Percentiles rank a stretch among this genome's conserved stretches.
phyloP scores from a whole-genome alignment of 2,113 vertebrate species.

The Heliornis fulica region DNA sequence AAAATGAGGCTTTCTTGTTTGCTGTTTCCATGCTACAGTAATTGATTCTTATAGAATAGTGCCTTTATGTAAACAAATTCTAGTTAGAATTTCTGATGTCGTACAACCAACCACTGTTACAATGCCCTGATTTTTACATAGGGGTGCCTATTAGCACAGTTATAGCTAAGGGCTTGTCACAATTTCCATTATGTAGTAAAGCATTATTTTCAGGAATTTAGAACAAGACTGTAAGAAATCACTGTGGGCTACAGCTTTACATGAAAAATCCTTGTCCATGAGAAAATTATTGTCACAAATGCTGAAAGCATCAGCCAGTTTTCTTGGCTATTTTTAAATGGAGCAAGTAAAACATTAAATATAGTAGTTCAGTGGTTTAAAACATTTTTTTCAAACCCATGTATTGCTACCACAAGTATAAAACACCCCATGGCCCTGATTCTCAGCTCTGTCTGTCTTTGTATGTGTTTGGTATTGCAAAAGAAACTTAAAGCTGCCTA shows the following conservation, averaged over 20 bases:
- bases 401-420: background rate
- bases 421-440: background rate
- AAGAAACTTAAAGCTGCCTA: background rate
- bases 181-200: conserved; percentile 39
- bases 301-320: conserved; percentile 14
- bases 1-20: background rate
- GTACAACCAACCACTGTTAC: background rate
- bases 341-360: conserved; percentile 4
- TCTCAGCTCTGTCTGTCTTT: background rate
- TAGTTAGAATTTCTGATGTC: background rate
- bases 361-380: background rate
- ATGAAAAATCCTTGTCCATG: background rate
- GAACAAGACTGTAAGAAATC: conserved; percentile 29
- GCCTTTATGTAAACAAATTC: background rate
- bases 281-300: conserved; percentile 57
- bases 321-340: conserved; percentile 33
- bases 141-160: background rate
- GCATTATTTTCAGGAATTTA: conserved; percentile 29
- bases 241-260: conserved; percentile 31
- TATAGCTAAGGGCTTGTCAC: background rate
- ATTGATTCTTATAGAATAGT: background rate
- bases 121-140: background rate
- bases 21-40: background rate
- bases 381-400: background rate
- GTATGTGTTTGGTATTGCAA: background rate